A percentile compares a stretch with the other conserved stretches of the same genome.
phyloP scores from a whole-genome alignment of 2,888 invertebrate genomes.

The Augiades crinisus region DNA sequence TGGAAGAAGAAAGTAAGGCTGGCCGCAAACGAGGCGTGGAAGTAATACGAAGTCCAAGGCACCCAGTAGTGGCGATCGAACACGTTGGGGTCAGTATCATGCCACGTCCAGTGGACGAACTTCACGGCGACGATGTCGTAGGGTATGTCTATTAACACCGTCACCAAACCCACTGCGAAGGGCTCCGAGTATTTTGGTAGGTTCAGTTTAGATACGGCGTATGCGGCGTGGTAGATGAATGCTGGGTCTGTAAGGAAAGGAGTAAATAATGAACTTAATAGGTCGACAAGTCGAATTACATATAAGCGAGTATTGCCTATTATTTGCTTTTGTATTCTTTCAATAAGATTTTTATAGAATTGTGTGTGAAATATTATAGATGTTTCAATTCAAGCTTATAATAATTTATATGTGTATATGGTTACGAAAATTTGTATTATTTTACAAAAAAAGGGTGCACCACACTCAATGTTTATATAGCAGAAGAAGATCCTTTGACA shows the following conservation, averaged over 20 bases:
- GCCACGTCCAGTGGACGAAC: constrained; percentile 93
- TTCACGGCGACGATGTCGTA: constrained; percentile 90
- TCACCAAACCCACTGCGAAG: constrained; percentile 85
- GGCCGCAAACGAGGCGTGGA: constrained; percentile 88
- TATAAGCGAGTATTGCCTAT: too few relatives aligned
- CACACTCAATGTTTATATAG: too few relatives aligned
- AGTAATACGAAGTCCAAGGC: constrained; percentile 92
- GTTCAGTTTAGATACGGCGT: constrained; percentile 79
- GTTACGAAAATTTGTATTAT: too few relatives aligned
- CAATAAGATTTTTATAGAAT: too few relatives aligned
- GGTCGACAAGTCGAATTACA: too few relatives aligned
- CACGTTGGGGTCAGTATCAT: constrained; percentile 87
- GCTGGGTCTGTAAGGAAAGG: constrained; percentile 79
- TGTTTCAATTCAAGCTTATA: too few relatives aligned
- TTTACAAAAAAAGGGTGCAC: too few relatives aligned
- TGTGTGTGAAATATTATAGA: too few relatives aligned
- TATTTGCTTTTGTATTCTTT: too few relatives aligned
- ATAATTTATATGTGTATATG: too few relatives aligned
- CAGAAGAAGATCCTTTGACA: too few relatives aligned
- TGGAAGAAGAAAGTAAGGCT: constrained; percentile 87
- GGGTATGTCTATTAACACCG: constrained; percentile 88
- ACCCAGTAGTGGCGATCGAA: constrained; percentile 90
- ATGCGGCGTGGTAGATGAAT: constrained; percentile 82
- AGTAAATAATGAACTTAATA: too few relatives aligned
- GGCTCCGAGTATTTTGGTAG: constrained; percentile 82